phyloP scores from a whole-genome alignment of 2,797 vertebrate species.

The Argyrosomus regius region DNA sequence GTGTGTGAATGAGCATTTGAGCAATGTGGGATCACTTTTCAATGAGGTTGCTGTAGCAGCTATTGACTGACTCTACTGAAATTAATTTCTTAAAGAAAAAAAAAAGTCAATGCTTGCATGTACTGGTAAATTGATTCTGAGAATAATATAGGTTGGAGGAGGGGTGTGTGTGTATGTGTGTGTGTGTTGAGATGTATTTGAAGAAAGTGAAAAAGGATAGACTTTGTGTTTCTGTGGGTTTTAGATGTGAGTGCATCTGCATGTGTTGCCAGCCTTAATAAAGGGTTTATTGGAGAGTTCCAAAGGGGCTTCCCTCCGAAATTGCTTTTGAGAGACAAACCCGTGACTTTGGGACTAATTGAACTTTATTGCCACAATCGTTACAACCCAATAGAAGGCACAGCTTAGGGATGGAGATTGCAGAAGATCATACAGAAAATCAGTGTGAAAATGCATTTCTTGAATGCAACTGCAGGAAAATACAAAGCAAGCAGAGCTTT shows the following conservation, averaged over 20 bases:
- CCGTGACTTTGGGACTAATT: constrained; percentile 62
- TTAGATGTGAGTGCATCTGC: constrained; percentile 15
- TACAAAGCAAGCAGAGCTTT: constrained; percentile 12
- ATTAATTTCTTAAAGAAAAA: constrained; percentile 63
- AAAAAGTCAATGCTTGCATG: constrained; percentile 37
- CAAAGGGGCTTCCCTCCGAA: constrained; percentile 50
- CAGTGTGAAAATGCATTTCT: constrained; percentile 26
- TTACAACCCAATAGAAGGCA: constrained; percentile 41
- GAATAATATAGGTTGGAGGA: constrained; percentile 10
- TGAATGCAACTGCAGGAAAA: constrained; percentile 21
- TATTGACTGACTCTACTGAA: constrained; percentile 53
- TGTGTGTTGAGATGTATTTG: background rate
- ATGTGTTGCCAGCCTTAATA: constrained; percentile 51
- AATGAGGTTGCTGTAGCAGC: constrained; percentile 36
- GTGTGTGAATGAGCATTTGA: constrained; percentile 38
- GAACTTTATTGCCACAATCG: constrained; percentile 53
- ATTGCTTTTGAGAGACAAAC: constrained; percentile 67
- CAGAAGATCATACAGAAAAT: constrained; percentile 35
- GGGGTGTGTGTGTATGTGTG: background rate
- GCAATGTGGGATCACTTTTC: constrained; percentile 31
- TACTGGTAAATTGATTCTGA: constrained; percentile 58
- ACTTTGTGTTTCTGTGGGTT: background rate
- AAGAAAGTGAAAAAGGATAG: constrained; percentile 24
- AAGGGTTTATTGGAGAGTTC: constrained; percentile 60
- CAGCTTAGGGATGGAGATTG: constrained; percentile 38